Evolutionary conservation across 2,888 invertebrate species (phyloP).

Genomic region (Exocentrus adspersus): DNA sequence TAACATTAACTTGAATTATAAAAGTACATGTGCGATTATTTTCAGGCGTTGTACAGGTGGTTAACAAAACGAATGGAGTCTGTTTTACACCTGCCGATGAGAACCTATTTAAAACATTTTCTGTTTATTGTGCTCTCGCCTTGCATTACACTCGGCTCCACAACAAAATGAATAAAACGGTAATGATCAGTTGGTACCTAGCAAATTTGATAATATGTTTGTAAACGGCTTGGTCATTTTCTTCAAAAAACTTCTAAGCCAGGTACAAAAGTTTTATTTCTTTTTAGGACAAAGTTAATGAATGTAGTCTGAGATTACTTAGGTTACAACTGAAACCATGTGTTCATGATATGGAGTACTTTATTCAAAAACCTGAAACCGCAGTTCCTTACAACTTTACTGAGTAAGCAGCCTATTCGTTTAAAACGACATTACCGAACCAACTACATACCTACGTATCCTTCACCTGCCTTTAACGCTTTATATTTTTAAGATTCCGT

Average conservation of each 20-base stretch:
- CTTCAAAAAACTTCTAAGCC: too few species aligned
- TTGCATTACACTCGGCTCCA: slow-evolving; percentile 68
- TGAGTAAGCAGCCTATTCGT: slow-evolving; percentile 62
- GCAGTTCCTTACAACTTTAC: slow-evolving; percentile 64
- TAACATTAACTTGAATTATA: not conserved
- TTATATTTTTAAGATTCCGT: slow-evolving; percentile 65
- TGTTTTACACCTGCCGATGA: slow-evolving; percentile 67
- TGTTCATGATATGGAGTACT: slow-evolving; percentile 64
- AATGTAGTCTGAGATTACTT: slow-evolving; percentile 61
- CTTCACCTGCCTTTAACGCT: too few species aligned
- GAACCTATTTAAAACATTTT: slow-evolving; percentile 67
- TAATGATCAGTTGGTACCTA: slow-evolving; percentile 32
- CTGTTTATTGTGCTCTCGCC: slow-evolving; percentile 69
- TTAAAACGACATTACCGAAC: too few species aligned
- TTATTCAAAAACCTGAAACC: slow-evolving; percentile 62
- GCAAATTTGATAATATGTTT: too few species aligned
- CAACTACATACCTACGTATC: too few species aligned
- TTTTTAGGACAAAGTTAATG: slow-evolving; percentile 45
- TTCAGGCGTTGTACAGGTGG: slow-evolving; percentile 69
- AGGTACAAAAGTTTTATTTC: too few species aligned
- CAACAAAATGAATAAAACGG: slow-evolving; percentile 64
- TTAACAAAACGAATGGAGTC: slow-evolving; percentile 66
- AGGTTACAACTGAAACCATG: slow-evolving; percentile 67
- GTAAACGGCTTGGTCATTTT: too few species aligned
- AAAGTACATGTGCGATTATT: slow-evolving; percentile 5